Conservation (phyloP, 2,113 vertebrate genomes). For the Carassius auratus region DNA sequence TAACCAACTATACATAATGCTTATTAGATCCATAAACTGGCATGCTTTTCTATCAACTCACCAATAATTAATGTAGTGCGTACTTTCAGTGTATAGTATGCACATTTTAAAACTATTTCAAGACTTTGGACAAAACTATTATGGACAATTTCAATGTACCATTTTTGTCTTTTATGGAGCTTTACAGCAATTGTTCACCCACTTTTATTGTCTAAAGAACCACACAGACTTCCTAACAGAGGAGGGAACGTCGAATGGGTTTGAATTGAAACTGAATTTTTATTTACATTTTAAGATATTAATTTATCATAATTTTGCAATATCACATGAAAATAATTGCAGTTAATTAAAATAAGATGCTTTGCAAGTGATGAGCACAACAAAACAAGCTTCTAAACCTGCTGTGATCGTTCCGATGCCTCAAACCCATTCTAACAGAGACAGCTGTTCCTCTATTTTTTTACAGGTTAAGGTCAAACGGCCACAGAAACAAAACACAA, state of each 20-base stretch:
- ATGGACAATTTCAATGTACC: neutral
- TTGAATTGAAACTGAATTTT: neutral
- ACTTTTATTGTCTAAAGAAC: too few species aligned
- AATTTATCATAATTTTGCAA: neutral
- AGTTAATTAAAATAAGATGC: neutral
- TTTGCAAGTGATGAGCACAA: neutral
- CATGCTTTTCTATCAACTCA: too few species aligned
- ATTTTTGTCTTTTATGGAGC: neutral
- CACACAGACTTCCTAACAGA: too few species aligned
- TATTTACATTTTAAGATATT: neutral
- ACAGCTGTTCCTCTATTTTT: neutral
- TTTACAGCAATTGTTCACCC: too few species aligned
- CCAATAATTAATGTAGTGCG: too few species aligned
- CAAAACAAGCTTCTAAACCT: neutral
- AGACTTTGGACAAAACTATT: too few species aligned
- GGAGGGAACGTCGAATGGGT: too few species aligned
- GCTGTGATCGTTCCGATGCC: neutral
- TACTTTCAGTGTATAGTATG: too few species aligned
- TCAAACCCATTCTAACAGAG: neutral
- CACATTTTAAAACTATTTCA: too few species aligned
- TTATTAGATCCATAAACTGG: too few species aligned
- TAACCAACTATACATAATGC: too few species aligned
- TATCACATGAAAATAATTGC: neutral
- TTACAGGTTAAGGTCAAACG: constrained; percentile 7
- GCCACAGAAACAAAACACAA: constrained; percentile 2